Base-by-base conservation (phyloP, 2,888 invertebrate species). In the Cryptocheilus praepositus region DNA sequence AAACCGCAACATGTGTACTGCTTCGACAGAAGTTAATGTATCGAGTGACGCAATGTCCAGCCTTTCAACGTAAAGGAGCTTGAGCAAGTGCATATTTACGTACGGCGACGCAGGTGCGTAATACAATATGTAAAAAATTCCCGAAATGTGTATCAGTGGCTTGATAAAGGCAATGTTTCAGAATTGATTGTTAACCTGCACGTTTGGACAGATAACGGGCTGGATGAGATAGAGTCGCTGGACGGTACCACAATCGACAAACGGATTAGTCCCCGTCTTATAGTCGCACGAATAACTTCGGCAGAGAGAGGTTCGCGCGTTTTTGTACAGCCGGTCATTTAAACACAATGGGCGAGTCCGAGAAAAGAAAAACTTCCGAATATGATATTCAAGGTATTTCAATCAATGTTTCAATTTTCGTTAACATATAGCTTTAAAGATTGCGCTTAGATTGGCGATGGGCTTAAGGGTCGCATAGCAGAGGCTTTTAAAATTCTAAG, bases 131-230 rank as follows among this genome's bases (percentile, higher is more conserved):
- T 36, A 8, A 36, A 36, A 36, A 36, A 36, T 36, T 36, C 36
- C 36, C 36, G 8, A 36, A 36, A 36, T 11, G 36, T 36, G 36
- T 36, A 36, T 36, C 36, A 11, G 36, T 36, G 7, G 11, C 11
- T 4, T 36, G 36, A 36, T 36, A 36, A 36, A 36, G 36, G 36
- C 36, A 7, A 7, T 36, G 36, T 36, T 36, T 36, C 8, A 36
- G 36, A 36, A 49, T 49, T 49, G 49, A 49, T 49, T 49, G 49
- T 49, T 49, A 49, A 49, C 49, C 49, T 49, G 49, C 49, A 49
- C 18, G 49, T 18, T 49, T 49, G 3, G 49, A 49, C 49, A 49
- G 49, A 49, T 49, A 49, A 49, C 16, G 49, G 49, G 18, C 36
- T 1, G 36, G 36, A 36, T 4, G 18, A 49, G 49, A 49, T 49